Evolutionary conservation across 2,113 vertebrate species (phyloP), one percentile per base, ranked within the genome.

Genomic region (Smithornis capensis): DNA sequence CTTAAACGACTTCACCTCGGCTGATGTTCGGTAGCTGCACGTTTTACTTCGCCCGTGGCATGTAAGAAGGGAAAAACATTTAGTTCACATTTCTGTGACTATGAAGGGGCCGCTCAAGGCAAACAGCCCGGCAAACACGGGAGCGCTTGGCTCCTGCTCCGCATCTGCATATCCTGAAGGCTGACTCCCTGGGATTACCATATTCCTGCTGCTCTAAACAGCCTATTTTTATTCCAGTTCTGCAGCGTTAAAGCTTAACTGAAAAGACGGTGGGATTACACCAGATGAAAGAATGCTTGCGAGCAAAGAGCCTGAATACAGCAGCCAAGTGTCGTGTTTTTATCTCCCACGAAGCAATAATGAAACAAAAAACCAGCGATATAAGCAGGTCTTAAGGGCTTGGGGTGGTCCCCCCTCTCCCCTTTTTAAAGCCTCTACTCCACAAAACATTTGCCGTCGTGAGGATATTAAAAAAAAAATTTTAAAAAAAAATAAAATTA

Each of bases 31-130:
- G 65, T 50, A 78, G 56, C 79, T 50, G 55, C 74, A 62, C 42
- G 22, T 84, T 92, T 87, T 47, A 52, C n/a, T 85, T 79, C 29
- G 91, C 92, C 86, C 16, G 45, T 50, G 52, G 89, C 88, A 67
- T 4, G 4, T 59, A 87, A 87, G 78, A 74, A 89, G 12, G 3
- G 1, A 71, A 87, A 82, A 92, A 52, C n/a, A 68, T 85, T 85
- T 73, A 89, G 62, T 49, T 56, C 71, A 73, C 56, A 9, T 86
- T 85, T 94, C 85, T 91, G 59, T 57, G 92, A 75, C 67, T 90
- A 55, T 83, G 47, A 88, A 89, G 88, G 80, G 90, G 83, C 76
- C 87, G 73, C 60, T 92, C 76, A 86, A 67, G 90, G 89, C 81
- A 93, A 95, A 83, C 86, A 94, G 63, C 60, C 68, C 2, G 44